Percentiles rank a stretch among this genome's conserved stretches.
Conservation (phyloP, 2,113 vertebrate species). For the Catharus bicknelli region DNA sequence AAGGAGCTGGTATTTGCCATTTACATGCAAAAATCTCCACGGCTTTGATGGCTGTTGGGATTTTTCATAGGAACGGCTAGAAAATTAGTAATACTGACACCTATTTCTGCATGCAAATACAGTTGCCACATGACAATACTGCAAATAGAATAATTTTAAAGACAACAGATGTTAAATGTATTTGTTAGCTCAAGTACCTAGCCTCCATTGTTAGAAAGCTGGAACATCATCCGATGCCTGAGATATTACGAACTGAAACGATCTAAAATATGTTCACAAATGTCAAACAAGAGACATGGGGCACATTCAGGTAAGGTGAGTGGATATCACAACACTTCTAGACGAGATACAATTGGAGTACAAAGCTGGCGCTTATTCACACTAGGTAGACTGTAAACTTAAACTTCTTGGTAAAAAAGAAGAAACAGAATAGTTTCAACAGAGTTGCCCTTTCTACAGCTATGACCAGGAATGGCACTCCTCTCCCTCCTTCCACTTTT, state of each 20-base stretch:
- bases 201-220: not conserved
- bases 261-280: not conserved
- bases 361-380: not conserved
- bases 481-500: not conserved
- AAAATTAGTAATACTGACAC: not conserved
- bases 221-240: not conserved
- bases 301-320: not conserved
- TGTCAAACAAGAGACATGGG: not conserved
- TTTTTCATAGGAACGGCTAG: not conserved
- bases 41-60: not conserved
- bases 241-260: not conserved
- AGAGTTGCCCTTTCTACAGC: not conserved
- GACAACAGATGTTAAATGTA: not conserved
- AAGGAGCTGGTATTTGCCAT: not conserved
- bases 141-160: not conserved
- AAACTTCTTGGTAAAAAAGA: not conserved
- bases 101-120: not conserved
- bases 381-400: not conserved
- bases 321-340: not conserved
- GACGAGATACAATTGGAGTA: not conserved
- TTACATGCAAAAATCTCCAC: not conserved
- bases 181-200: not conserved
- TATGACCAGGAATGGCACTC: not conserved
- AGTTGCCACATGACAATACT: not conserved
- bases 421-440: not conserved